A percentile compares a stretch with the other conserved stretches of the same genome.
Evolutionary conservation across 1,140 invertebrate genomes (phyloP).

Genomic region (honey bee (Apis mellifera)): Amel_HAv3.1 CM009932.2:13925001-13925500

Average conservation of each 20-base stretch:
- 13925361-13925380: not conserved
- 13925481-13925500: too few species aligned
- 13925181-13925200: not conserved
- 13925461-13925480: too few species aligned
- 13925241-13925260: not conserved
- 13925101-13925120: not conserved
- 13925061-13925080: too few species aligned
- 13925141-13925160: not conserved
- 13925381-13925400: not conserved
- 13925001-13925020: slow-evolving; percentile 51
- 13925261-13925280: not conserved
- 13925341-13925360: not conserved
- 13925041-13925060: slow-evolving; percentile 18
- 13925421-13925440: not conserved
- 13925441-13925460: not conserved
- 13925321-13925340: not conserved
- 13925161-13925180: not conserved
- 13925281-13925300: not conserved
- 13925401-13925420: not conserved
- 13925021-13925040: slow-evolving; percentile 6
- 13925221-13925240: not conserved
- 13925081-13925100: not conserved
- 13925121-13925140: not conserved
- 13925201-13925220: not conserved
- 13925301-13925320: not conserved